Evolutionary conservation across 2,888 invertebrate species (phyloP).

Genomic region (Eledona agricola): DNA sequence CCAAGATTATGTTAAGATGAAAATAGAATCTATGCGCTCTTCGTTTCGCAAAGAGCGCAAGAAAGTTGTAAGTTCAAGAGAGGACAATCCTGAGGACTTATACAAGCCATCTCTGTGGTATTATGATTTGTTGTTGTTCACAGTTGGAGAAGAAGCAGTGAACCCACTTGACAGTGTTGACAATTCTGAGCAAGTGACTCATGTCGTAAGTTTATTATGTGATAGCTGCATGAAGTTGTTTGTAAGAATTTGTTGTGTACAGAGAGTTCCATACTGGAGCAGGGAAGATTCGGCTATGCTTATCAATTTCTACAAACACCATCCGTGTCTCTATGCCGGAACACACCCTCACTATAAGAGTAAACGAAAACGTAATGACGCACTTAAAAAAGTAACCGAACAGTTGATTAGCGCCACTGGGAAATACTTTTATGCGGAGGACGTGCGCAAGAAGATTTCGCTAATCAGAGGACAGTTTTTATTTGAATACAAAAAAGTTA

Average conservation of each 20-base stretch:
- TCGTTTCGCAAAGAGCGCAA: slow-evolving; percentile 45
- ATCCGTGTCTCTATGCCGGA: slow-evolving; percentile 43
- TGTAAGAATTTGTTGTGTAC: slow-evolving; percentile 11
- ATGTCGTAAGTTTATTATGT: slow-evolving; percentile 27
- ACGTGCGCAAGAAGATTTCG: slow-evolving; percentile 42
- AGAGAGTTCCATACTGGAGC: slow-evolving; percentile 45
- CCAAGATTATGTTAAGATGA: slow-evolving; percentile 45
- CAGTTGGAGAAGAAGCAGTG: slow-evolving; percentile 44
- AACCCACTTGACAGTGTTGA: no score
- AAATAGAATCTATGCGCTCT: slow-evolving; percentile 44
- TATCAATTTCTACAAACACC: slow-evolving; percentile 45
- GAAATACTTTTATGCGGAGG: slow-evolving; percentile 40
- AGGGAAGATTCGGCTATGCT: slow-evolving; percentile 43
- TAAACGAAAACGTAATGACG: slow-evolving; percentile 36
- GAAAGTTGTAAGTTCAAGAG: slow-evolving; percentile 44
- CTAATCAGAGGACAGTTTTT: slow-evolving; percentile 44
- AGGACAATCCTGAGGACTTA: slow-evolving; percentile 38
- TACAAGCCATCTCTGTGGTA: slow-evolving; percentile 50
- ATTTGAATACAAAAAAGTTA: slow-evolving; percentile 39
- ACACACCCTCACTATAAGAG: slow-evolving; percentile 35
- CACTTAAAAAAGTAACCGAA: slow-evolving; percentile 41
- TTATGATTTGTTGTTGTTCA: slow-evolving; percentile 45
- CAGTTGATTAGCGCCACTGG: slow-evolving; percentile 39
- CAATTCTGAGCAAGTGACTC: slow-evolving; percentile 21
- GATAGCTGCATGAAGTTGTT: slow-evolving; percentile 1